Evolutionary conservation across 2,888 invertebrate genomes (phyloP), one percentile per base, ranked within the genome.

Genomic region (Sinohyriopsis cumingii): DNA sequence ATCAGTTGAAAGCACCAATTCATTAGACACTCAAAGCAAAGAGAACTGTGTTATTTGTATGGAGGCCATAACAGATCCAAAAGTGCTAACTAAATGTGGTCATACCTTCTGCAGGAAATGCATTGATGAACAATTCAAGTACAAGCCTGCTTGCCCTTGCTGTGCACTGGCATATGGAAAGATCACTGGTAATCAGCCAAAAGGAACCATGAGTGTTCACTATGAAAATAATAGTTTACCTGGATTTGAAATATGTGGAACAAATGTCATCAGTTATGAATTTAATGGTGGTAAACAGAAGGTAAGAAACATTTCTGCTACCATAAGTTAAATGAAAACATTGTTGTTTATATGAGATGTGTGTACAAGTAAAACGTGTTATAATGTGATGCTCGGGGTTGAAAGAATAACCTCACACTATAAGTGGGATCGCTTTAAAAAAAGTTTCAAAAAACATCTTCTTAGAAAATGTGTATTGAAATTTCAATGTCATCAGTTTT

Each of bases 181-280:
- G 1, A 25, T 25, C 25, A 25, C 25, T 25, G 25, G 25, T 25
- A 25, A 4, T 2, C 25, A 25, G 25, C 25, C 25, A 25, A 25
- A 25, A 3, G 25, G 25, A 25, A 25, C 25, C 25, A 65, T 24
- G 25, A 2, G 4, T 3, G 1, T 25, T 25, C 4, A 3, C 25
- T 25, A 25, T 25, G 7, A 18, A 25, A 25, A 25, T 3, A 3
- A 25, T 25, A 3, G 25, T 25, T 2, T 72, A 7, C 68, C 72
- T 20, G 72, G 72, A n/a, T 72, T 59, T 60, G 68, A 68, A 25
- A 55, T 59, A 24, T 55, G 63, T 59, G 68, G 68, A 24, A 68
- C 72, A 7, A 72, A 68, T 54, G 65, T 67, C n/a, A 72, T 72
- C 5, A 63, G 63, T 25, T 72, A 65, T 68, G 72, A 72, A 65